Conservation (phyloP, 2,797 vertebrate species). For the Remorina albescens region DNA sequence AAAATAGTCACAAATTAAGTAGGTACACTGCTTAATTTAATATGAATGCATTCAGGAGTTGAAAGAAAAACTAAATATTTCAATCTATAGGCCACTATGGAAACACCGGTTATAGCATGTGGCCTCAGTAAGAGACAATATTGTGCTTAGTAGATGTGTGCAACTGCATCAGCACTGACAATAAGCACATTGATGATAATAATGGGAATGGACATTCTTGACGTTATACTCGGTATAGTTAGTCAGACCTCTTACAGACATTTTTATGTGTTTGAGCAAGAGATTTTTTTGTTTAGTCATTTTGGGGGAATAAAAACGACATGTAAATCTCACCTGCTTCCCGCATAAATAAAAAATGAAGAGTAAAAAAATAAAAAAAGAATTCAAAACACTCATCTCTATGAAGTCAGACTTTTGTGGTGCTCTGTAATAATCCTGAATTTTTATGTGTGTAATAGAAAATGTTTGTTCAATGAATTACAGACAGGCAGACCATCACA, state of each 20-base stretch:
- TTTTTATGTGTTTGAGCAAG: neutral
- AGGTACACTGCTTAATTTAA: neutral
- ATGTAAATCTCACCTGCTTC: constrained; percentile 14
- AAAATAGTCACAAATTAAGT: neutral
- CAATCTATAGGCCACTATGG: neutral
- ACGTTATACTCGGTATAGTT: neutral
- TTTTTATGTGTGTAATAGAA: constrained; percentile 23
- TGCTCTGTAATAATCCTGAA: constrained; percentile 21
- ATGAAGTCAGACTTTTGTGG: neutral
- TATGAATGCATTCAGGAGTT: neutral
- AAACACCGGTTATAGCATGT: neutral
- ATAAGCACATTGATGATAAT: neutral
- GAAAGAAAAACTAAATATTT: neutral
- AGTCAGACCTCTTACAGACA: neutral
- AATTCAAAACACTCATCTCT: neutral
- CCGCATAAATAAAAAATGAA: neutral
- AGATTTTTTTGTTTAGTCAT: neutral
- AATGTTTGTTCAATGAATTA: constrained; percentile 32
- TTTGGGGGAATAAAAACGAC: neutral
- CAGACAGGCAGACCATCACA: constrained; percentile 37
- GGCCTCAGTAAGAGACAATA: neutral
- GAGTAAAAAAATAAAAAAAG: neutral
- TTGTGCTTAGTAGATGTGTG: neutral
- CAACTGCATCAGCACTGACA: neutral
- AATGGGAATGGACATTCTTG: neutral